phyloP scores from a whole-genome alignment of 2,888 invertebrate species.

The Epiblema foenella region DNA sequence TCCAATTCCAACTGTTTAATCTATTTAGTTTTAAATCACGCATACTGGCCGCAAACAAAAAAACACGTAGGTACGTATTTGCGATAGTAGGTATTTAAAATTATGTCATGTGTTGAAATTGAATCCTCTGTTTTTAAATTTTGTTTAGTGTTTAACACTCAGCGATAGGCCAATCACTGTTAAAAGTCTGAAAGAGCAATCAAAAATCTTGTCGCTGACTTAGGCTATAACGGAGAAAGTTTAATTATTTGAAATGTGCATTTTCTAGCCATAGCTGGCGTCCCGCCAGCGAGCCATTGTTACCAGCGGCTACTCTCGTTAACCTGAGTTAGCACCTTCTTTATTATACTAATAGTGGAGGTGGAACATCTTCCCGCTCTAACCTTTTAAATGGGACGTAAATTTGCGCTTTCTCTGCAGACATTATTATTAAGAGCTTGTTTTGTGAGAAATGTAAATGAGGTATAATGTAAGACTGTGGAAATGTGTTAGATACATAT shows the following conservation, averaged over 20 bases:
- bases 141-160: neutral
- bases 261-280: slow-evolving; percentile 40
- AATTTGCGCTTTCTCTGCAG: slow-evolving; percentile 31
- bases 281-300: slow-evolving; percentile 37
- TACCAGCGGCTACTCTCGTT: slow-evolving; percentile 54
- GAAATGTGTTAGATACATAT: neutral
- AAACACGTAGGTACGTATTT: too few species aligned
- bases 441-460: slow-evolving; percentile 30
- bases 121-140: too few species aligned
- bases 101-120: too few species aligned
- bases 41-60: neutral
- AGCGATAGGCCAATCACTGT: neutral
- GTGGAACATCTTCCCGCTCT: slow-evolving; percentile 39
- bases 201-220: slow-evolving; percentile 38
- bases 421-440: slow-evolving; percentile 29
- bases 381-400: slow-evolving; percentile 41
- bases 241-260: slow-evolving; percentile 61
- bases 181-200: slow-evolving; percentile 40
- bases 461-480: slow-evolving; percentile 3
- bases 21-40: neutral
- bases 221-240: slow-evolving; percentile 51
- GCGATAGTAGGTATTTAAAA: too few species aligned
- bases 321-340: slow-evolving; percentile 60
- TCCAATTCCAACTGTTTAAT: neutral
- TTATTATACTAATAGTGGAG: slow-evolving; percentile 54